A percentile compares a stretch with the other conserved stretches of the same genome.
phyloP scores from a whole-genome alignment of 1,140 invertebrate species.

The Bemisia tabaci region DNA sequence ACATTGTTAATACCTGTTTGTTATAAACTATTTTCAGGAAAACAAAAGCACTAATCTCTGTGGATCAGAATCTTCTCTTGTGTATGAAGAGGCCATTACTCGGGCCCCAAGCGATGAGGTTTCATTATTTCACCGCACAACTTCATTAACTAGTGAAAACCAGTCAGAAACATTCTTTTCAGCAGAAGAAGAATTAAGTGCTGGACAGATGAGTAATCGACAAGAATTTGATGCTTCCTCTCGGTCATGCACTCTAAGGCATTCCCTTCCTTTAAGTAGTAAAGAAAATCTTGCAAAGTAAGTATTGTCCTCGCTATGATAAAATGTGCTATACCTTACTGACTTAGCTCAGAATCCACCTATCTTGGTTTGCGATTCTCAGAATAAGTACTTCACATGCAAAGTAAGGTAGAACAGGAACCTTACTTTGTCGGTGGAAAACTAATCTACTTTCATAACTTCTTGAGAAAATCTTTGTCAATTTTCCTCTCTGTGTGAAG shows the following conservation, averaged over 20 bases:
- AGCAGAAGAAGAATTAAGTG: conserved; percentile 66
- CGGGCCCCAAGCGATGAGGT: neutral
- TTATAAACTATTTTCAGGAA: too few species aligned
- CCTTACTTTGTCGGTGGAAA: too few species aligned
- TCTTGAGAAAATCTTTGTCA: too few species aligned
- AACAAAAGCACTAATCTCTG: neutral
- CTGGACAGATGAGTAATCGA: conserved; percentile 22
- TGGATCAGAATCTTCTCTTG: neutral
- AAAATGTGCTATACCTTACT: too few species aligned
- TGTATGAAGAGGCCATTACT: neutral
- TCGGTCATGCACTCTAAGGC: neutral
- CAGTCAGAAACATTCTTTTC: conserved; percentile 83
- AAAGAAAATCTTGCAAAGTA: neutral
- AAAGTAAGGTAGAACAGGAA: too few species aligned
- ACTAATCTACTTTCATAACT: too few species aligned
- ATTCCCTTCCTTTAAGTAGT: neutral
- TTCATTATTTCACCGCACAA: conserved; percentile 38
- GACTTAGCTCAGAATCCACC: too few species aligned
- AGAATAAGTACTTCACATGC: too few species aligned
- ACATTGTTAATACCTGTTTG: too few species aligned
- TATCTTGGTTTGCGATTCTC: too few species aligned
- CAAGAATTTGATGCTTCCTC: conserved; percentile 8
- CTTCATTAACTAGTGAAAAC: conserved; percentile 76
- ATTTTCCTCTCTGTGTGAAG: too few species aligned
- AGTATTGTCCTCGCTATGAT: too few species aligned